Evolutionary conservation across 2,113 vertebrate genomes (phyloP).

Genomic region (Zosterops pallidus): DNA sequence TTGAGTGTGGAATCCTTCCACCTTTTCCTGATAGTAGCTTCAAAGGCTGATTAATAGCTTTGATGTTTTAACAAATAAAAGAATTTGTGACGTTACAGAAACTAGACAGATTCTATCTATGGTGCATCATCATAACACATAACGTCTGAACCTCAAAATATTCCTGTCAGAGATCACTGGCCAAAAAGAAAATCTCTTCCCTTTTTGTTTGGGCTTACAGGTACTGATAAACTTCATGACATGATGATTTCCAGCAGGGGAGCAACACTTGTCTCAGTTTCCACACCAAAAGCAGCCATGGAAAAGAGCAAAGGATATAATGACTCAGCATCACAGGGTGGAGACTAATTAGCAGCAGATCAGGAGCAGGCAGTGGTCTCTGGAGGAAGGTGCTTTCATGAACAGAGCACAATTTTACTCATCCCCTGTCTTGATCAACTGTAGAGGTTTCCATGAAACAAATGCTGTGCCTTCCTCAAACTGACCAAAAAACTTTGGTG

Average conservation of each 20-base stretch:
- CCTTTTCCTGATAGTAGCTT: not conserved
- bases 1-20: not conserved
- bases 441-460: conserved; percentile 37
- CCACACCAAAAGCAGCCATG: conserved; percentile 36
- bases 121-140: not conserved
- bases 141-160: not conserved
- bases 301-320: conserved; percentile 54
- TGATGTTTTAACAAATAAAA: not conserved
- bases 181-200: not conserved
- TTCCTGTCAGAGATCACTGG: not conserved
- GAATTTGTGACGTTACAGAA: not conserved
- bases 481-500: not conserved
- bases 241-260: conserved; percentile 19
- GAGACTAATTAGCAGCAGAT: conserved; percentile 55
- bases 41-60: not conserved
- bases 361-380: conserved; percentile 26
- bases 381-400: conserved; percentile 51
- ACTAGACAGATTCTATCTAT: not conserved
- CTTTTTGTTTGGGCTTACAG: not conserved
- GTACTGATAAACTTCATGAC: not conserved
- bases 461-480: not conserved
- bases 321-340: conserved; percentile 43
- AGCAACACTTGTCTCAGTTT: conserved; percentile 39
- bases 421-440: conserved; percentile 22
- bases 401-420: conserved; percentile 19